These are phyloP conservation scores for Laspeyria flexula DNA, from an alignment of 2,888 invertebrate species.

Conservation along the genomic window DNA sequence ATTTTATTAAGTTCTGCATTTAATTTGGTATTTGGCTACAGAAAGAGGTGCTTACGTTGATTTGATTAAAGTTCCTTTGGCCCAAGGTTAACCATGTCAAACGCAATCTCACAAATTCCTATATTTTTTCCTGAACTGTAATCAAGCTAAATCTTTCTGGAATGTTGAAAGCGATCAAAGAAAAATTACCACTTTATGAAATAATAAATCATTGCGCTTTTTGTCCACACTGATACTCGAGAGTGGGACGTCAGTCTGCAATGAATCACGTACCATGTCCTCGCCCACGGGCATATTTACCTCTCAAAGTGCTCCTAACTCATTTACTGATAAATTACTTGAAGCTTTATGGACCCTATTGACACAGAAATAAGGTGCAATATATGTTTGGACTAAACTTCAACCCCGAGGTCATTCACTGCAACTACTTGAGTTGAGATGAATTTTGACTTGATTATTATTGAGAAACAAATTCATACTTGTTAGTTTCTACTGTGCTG, in stretches of 20 bases:
- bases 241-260: conserved; percentile 66
- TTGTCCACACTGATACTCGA: conserved; percentile 53
- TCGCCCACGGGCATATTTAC: conserved; percentile 76
- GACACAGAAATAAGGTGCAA: conserved; percentile 48
- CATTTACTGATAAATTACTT: conserved; percentile 46
- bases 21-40: no score
- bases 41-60: no score
- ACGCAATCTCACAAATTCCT: conserved; percentile 29
- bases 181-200: conserved; percentile 44
- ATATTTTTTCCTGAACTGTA: conserved; percentile 25
- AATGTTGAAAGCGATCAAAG: conserved; percentile 36
- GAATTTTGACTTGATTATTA: conserved; percentile 52
- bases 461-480: conserved; percentile 43
- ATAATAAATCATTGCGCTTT: conserved; percentile 56
- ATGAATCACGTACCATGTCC: conserved; percentile 73
- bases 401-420: conserved; percentile 66
- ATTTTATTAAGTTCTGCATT: no score
- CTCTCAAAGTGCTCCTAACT: conserved; percentile 63
- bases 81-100: no score
- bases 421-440: conserved; percentile 55
- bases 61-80: no score
- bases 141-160: conserved; percentile 33
- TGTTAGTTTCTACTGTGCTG: conserved; percentile 10
- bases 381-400: conserved; percentile 27
- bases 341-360: conserved; percentile 54